Conservation (phyloP, 2,888 invertebrate species). For the Xiphydria camelus region DNA sequence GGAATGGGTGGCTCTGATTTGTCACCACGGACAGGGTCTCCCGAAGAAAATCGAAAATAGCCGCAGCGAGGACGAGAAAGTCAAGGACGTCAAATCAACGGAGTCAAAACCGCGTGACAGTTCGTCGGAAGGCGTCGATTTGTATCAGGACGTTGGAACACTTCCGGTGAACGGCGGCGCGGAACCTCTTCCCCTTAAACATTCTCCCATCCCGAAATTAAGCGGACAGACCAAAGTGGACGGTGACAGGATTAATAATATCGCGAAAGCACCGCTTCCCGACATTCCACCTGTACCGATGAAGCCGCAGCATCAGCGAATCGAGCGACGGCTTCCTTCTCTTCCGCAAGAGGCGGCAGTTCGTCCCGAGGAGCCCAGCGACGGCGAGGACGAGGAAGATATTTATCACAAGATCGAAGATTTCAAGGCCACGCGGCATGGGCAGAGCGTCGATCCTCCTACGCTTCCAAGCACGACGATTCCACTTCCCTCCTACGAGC, state of each 20-base stretch:
- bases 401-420: conserved; percentile 52
- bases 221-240: background rate
- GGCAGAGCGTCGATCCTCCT: too few relatives aligned
- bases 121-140: conserved; percentile 19
- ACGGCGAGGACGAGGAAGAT: conserved; percentile 39
- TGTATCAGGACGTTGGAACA: conserved; percentile 29
- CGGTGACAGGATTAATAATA: background rate
- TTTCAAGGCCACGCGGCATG: too few relatives aligned
- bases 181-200: too few relatives aligned
- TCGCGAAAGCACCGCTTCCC: conserved; percentile 11
- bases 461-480: too few relatives aligned
- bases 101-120: background rate
- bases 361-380: conserved; percentile 14
- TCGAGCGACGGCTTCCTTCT: conserved; percentile 38
- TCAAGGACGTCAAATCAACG: background rate
- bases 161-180: background rate
- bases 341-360: conserved; percentile 27
- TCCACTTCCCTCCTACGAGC: too few relatives aligned
- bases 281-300: conserved; percentile 39
- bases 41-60: background rate
- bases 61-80: background rate
- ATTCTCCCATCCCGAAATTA: background rate
- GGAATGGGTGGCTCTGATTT: conserved; percentile 47
- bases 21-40: conserved; percentile 19
- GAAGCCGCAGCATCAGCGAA: too few relatives aligned